Conservation (phyloP, 2,113 vertebrate species). For the Gila orcuttii region DNA sequence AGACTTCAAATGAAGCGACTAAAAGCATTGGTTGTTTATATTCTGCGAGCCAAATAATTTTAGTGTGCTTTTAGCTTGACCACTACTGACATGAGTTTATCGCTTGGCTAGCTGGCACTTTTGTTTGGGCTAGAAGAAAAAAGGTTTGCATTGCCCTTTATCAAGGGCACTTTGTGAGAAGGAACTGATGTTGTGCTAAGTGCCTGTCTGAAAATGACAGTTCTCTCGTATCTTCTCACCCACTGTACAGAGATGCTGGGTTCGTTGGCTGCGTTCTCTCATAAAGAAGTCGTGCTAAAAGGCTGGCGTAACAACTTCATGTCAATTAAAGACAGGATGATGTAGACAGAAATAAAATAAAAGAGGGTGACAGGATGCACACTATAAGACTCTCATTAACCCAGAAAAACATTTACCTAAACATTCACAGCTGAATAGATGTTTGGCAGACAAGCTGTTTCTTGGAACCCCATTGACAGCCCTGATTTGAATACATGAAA, state of each 20-base stretch:
- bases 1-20: neutral
- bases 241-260: constrained; percentile 12
- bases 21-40: constrained; percentile 8
- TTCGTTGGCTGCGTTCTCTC: constrained; percentile 1
- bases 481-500: neutral
- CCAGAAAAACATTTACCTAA: constrained; percentile 1
- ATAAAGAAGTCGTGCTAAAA: constrained; percentile 20
- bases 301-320: neutral
- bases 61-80: constrained; percentile 3
- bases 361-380: neutral
- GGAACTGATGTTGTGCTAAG: constrained; percentile 35
- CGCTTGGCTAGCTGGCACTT: neutral
- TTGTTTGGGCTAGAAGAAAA: constrained; percentile 19
- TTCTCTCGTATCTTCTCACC: constrained; percentile 38
- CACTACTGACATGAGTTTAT: constrained; percentile 36
- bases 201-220: constrained; percentile 44
- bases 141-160: constrained; percentile 41
- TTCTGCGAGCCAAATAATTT: neutral
- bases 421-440: constrained; percentile 7
- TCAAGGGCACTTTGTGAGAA: constrained; percentile 37
- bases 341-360: constrained; percentile 11
- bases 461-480: neutral
- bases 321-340: neutral
- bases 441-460: neutral
- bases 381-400: neutral